Conservation (phyloP, 2,113 vertebrate species). For the Sturnira hondurensis region DNA sequence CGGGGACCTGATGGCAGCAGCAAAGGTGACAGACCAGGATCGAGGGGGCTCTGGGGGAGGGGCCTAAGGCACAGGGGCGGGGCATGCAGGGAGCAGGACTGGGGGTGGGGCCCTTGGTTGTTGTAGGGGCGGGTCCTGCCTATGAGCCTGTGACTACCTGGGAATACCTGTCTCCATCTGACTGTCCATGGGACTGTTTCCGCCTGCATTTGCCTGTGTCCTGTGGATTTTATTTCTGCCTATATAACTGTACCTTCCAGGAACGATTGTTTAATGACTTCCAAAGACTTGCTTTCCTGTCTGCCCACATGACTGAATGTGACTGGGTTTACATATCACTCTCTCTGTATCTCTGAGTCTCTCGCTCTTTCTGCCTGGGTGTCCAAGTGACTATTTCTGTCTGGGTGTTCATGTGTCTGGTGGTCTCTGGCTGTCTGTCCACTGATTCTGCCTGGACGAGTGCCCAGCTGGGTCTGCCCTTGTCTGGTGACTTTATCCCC, state of each 20-base stretch:
- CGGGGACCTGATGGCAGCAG: constrained; percentile 98
- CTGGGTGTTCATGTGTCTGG: background rate
- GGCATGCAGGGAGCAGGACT: accelerated
- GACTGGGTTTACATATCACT: background rate
- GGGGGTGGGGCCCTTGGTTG: accelerated
- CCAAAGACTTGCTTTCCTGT: background rate
- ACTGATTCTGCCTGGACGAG: background rate
- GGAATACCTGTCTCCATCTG: background rate
- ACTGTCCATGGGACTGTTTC: too few species aligned
- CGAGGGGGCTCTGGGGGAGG: background rate
- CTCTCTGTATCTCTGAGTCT: background rate
- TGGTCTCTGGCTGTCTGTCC: background rate
- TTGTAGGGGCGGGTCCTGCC: too few species aligned
- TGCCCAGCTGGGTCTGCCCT: background rate
- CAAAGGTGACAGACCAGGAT: constrained; percentile 87
- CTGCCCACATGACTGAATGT: background rate
- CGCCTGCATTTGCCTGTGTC: background rate
- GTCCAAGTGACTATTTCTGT: background rate
- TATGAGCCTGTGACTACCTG: accelerated
- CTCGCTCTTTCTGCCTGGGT: background rate
- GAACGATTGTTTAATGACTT: background rate
- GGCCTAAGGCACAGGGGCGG: accelerated
- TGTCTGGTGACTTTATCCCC: background rate
- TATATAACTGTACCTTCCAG: background rate
- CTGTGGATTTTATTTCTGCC: background rate